A percentile compares a stretch with the other conserved stretches of the same genome.
Evolutionary conservation across 2,797 vertebrate genomes (phyloP).

Genomic region (Sebastes cheni): DNA sequence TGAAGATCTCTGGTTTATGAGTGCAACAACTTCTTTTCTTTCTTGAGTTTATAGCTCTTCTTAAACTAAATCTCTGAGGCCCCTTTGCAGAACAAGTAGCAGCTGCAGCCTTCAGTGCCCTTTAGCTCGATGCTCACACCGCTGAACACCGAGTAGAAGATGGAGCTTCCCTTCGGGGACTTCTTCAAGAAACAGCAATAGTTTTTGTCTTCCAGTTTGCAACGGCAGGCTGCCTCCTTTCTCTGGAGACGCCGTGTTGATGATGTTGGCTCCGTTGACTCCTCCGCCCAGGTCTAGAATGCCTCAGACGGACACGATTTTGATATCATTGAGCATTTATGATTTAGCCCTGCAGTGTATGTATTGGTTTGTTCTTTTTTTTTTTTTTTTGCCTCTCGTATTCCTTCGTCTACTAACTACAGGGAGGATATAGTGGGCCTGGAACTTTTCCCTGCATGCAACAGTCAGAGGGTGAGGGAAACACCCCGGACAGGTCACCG

Average conservation of each 20-base stretch:
- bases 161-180: constrained; percentile 33
- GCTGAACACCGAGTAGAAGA: constrained; percentile 35
- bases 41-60: not conserved
- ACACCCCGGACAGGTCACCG: constrained; percentile 14
- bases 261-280: constrained; percentile 28
- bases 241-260: constrained; percentile 17
- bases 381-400: too few species aligned
- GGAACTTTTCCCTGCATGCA: constrained; percentile 8
- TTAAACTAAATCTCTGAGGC: constrained; percentile 28
- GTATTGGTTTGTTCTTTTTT: not conserved
- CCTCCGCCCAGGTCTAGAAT: not conserved
- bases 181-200: constrained; percentile 14
- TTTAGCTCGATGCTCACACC: constrained; percentile 24
- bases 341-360: not conserved
- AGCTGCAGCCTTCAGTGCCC: constrained; percentile 23
- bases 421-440: not conserved
- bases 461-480: not conserved
- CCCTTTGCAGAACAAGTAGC: constrained; percentile 9
- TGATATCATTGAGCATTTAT: constrained; percentile 6
- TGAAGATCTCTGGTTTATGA: not conserved
- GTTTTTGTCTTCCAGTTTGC: constrained; percentile 31
- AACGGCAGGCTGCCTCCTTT: constrained; percentile 13
- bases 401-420: not conserved
- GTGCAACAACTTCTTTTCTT: not conserved
- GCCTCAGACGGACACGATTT: not conserved